phyloP scores from a whole-genome alignment of 2,113 vertebrate species.

The Atrichornis clamosus region DNA sequence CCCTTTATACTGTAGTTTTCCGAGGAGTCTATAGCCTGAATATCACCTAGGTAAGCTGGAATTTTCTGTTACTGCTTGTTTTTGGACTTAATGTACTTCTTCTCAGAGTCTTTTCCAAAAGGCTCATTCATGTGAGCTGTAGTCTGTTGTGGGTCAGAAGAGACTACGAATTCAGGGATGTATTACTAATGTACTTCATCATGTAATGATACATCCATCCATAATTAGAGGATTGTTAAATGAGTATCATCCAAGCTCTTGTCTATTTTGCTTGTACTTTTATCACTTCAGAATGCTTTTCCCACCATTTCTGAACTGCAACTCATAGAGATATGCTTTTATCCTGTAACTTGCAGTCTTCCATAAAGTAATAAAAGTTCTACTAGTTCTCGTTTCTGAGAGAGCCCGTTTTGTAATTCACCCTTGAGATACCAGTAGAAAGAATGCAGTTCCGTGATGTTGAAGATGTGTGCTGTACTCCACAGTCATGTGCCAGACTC shows the following conservation, averaged over 20 bases:
- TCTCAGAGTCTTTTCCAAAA: constrained; percentile 24
- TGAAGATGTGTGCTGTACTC: constrained; percentile 22
- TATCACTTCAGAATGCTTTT: constrained; percentile 33
- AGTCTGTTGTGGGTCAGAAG: constrained; percentile 39
- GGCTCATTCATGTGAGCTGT: constrained; percentile 39
- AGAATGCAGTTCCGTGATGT: not conserved
- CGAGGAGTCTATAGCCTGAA: constrained; percentile 53
- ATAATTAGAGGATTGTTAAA: constrained; percentile 37
- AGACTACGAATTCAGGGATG: constrained; percentile 43
- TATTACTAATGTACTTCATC: constrained; percentile 45
- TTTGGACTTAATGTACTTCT: constrained; percentile 14
- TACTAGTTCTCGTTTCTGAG: constrained; percentile 10
- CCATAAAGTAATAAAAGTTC: constrained; percentile 9
- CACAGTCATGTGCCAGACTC: constrained; percentile 18
- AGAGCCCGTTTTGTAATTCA: constrained; percentile 3
- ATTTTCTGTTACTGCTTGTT: constrained; percentile 48
- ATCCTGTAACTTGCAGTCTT: constrained; percentile 15
- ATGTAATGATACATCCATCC: constrained; percentile 54
- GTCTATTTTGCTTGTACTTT: constrained; percentile 39
- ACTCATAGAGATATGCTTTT: not conserved
- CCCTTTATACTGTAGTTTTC: constrained; percentile 65
- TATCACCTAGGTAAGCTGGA: constrained; percentile 57
- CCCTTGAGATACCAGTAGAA: not conserved
- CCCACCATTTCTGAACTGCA: constrained; percentile 25
- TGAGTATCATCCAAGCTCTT: constrained; percentile 42